phyloP scores from a whole-genome alignment of 2,888 invertebrate species.

The Venustoraphidia nigricollis region DNA sequence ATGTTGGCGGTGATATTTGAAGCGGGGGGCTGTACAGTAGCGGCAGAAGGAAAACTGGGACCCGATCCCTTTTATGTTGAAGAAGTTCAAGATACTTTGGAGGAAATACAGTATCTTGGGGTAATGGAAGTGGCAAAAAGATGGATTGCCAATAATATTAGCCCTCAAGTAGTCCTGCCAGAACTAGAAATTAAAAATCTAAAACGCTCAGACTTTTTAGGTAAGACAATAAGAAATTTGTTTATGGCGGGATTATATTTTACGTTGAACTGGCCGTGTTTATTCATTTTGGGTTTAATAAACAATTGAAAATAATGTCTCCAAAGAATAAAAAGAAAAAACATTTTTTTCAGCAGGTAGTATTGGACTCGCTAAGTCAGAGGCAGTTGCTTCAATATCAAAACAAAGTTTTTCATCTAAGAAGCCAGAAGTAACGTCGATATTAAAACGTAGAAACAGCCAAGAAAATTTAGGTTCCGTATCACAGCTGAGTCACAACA shows the following conservation, averaged over 20 bases:
- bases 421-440: slow-evolving; percentile 35
- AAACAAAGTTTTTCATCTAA: slow-evolving; percentile 20
- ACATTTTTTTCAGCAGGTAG: slow-evolving; percentile 4
- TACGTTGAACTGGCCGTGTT: too few relatives aligned
- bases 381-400: slow-evolving; percentile 11
- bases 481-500: slow-evolving; percentile 23
- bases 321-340: not conserved
- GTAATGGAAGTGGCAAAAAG: slow-evolving; percentile 52
- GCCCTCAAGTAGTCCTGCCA: slow-evolving; percentile 35
- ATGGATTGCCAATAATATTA: slow-evolving; percentile 50
- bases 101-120: slow-evolving; percentile 60
- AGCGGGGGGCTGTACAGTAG: slow-evolving; percentile 57
- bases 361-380: slow-evolving; percentile 1
- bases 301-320: too few relatives aligned
- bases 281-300: too few relatives aligned
- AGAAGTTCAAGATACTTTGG: slow-evolving; percentile 75
- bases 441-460: slow-evolving; percentile 38
- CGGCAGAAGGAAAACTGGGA: slow-evolving; percentile 43
- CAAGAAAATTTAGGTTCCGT: slow-evolving; percentile 16
- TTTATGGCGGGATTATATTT: too few relatives aligned
- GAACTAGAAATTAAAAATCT: slow-evolving; percentile 15
- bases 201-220: slow-evolving; percentile 21
- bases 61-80: slow-evolving; percentile 79
- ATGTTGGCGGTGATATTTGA: slow-evolving; percentile 57
- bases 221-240: slow-evolving; percentile 9